phyloP scores from a whole-genome alignment of 1,140 invertebrate species.

The Oncopeltus fasciatus region DNA sequence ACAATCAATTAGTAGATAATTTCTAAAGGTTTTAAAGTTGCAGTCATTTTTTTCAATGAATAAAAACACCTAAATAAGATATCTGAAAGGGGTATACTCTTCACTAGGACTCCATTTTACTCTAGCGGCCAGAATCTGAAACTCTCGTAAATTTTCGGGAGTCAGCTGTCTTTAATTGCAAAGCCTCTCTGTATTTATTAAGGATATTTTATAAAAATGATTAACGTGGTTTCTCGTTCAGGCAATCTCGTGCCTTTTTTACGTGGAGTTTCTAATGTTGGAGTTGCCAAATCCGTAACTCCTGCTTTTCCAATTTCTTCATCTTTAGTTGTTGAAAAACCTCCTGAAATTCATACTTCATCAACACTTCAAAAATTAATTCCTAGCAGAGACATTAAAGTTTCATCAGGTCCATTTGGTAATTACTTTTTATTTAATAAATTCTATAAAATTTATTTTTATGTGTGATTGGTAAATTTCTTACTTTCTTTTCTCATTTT shows the following conservation, averaged over 20 bases:
- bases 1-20: too few species aligned
- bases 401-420: conserved; percentile 40
- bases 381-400: conserved; percentile 36
- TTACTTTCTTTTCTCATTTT: too few species aligned
- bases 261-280: conserved; percentile 39
- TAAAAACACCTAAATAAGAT: not conserved
- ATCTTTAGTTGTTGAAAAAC: conserved; percentile 27
- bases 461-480: too few species aligned
- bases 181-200: not conserved
- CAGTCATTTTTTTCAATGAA: not conserved
- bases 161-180: not conserved
- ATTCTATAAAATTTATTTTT: too few species aligned
- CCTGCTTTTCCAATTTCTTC: conserved; percentile 30
- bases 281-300: conserved; percentile 36
- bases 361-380: conserved; percentile 35
- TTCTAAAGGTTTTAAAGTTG: not conserved
- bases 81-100: not conserved
- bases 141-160: not conserved
- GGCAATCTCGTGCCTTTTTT: conserved; percentile 41
- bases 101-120: not conserved
- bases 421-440: too few species aligned
- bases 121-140: conserved; percentile 8
- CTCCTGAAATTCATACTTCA: conserved; percentile 19
- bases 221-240: conserved; percentile 50
- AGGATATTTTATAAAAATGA: conserved; percentile 24